Conservation (phyloP, 2,888 invertebrate species). For the Pyrrhia umbra region DNA sequence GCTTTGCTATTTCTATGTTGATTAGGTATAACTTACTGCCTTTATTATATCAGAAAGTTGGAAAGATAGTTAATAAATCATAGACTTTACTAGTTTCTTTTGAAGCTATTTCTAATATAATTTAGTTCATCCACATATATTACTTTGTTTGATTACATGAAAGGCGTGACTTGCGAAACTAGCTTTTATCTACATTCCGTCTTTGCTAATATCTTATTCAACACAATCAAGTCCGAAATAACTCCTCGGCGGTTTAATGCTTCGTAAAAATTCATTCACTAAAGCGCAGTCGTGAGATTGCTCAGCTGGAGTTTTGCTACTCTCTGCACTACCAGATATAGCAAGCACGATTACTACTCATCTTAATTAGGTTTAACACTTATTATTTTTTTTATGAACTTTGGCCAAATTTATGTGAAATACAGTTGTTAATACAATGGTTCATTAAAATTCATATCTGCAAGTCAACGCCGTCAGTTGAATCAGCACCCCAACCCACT, state of each 20-base stretch:
- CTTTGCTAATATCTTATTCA: constrained; percentile 47
- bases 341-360: neutral
- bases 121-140: constrained; percentile 13
- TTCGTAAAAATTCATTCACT: constrained; percentile 28
- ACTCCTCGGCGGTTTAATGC: constrained; percentile 33
- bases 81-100: constrained; percentile 10
- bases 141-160: neutral
- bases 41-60: constrained; percentile 31
- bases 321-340: neutral
- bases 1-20: constrained; percentile 47
- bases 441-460: constrained; percentile 13
- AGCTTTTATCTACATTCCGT: constrained; percentile 15
- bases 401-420: neutral
- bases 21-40: constrained; percentile 45
- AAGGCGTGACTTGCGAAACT: constrained; percentile 25
- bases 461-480: constrained; percentile 5
- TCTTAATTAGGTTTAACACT: neutral
- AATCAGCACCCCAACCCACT: constrained; percentile 32
- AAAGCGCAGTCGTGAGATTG: constrained; percentile 26
- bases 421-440: neutral
- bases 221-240: constrained; percentile 46
- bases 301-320: constrained; percentile 25
- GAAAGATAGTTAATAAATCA: constrained; percentile 24
- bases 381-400: neutral
- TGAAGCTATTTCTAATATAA: constrained; percentile 13